These are phyloP conservation scores for Astyanax mexicanus DNA, from an alignment of 2,797 vertebrate genomes.

Conservation along the genomic window DNA sequence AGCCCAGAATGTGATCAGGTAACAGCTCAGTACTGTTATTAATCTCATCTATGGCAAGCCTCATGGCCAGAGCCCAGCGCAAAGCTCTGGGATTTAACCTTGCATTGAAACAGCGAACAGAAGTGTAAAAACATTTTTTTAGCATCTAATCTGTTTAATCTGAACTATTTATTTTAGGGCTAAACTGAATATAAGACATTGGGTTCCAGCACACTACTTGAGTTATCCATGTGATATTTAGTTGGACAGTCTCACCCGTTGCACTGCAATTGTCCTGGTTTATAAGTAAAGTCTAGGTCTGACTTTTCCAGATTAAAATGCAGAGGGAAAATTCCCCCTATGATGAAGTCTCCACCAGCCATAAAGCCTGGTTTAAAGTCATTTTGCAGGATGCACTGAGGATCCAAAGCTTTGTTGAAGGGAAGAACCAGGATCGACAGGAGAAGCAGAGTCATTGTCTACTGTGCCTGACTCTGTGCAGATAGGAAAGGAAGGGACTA, in stretches of 20 bases:
- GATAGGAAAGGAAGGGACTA: background rate
- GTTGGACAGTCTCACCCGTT: conserved; percentile 74
- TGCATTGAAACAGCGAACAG: background rate
- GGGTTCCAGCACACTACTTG: no score
- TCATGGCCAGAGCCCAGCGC: conserved; percentile 79
- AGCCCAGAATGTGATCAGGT: conserved; percentile 74
- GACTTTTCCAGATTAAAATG: conserved; percentile 81
- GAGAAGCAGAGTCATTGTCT: conserved; percentile 65
- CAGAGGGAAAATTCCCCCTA: conserved; percentile 80
- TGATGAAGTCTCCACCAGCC: conserved; percentile 70
- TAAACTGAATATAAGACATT: background rate
- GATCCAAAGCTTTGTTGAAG: conserved; percentile 28
- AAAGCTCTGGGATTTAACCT: conserved; percentile 80
- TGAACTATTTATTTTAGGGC: background rate
- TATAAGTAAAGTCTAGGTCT: conserved; percentile 71
- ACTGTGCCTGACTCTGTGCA: conserved; percentile 35
- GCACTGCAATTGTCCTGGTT: conserved; percentile 71
- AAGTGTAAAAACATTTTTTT: background rate
- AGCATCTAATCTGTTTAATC: no score
- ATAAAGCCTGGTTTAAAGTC: conserved; percentile 71
- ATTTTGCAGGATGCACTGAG: conserved; percentile 67
- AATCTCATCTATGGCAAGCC: conserved; percentile 78
- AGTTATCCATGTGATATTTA: no score
- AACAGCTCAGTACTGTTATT: conserved; percentile 71
- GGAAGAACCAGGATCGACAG: conserved; percentile 53